Evolutionary conservation across 1,140 invertebrate species (phyloP).

Genomic region (Chionoecetes opilio): DNA sequence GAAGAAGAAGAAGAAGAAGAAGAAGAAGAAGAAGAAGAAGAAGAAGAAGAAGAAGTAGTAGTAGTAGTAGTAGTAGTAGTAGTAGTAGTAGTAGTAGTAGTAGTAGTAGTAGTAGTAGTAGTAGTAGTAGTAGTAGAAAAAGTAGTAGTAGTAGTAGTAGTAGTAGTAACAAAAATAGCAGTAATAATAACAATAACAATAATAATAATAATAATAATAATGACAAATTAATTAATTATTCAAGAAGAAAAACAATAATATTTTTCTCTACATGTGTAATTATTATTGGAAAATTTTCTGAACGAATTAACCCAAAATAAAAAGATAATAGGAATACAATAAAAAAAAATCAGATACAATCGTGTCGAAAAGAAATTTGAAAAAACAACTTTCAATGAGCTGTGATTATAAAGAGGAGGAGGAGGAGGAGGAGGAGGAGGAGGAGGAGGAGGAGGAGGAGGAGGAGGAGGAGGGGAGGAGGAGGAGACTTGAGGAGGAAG

Average conservation of each 20-base stretch:
- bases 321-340: background rate
- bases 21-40: background rate
- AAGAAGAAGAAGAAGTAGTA: background rate
- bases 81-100: slow-evolving; percentile 19
- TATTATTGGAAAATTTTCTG: no score
- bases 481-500: background rate
- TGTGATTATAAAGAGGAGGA: no score
- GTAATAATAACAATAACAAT: background rate
- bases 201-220: background rate
- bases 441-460: no score
- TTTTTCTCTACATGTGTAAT: background rate
- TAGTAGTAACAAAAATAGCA: background rate
- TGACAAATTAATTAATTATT: no score
- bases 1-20: background rate
- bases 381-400: no score
- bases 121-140: slow-evolving; percentile 24
- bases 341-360: no score
- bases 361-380: no score
- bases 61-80: no score
- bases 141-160: background rate
- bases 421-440: no score
- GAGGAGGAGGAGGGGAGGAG: no score
- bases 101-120: slow-evolving; percentile 30
- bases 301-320: no score
- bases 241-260: no score